phyloP scores from a whole-genome alignment of 2,888 invertebrate species.

The Hyposoter dolosus region DNA sequence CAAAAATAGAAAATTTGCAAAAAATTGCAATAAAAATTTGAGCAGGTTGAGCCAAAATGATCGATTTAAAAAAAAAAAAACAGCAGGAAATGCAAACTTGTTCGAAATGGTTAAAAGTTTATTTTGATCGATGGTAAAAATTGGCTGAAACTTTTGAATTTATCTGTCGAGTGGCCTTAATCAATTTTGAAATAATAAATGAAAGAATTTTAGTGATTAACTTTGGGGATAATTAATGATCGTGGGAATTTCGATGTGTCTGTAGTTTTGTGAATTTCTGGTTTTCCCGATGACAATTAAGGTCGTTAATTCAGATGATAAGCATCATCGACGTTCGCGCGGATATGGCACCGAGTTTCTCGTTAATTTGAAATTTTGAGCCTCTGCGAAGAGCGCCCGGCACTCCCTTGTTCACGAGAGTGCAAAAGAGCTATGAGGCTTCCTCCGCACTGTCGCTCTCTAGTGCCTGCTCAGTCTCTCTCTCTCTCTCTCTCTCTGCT shows the following conservation, averaged over 20 bases:
- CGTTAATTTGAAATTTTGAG: slow-evolving; percentile 55
- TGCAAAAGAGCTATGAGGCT: slow-evolving; percentile 39
- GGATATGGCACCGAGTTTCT: slow-evolving; percentile 47
- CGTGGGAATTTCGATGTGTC: neutral
- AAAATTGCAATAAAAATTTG: neutral
- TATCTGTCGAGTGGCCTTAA: neutral
- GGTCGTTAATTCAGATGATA: slow-evolving; percentile 58
- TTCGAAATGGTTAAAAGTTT: neutral
- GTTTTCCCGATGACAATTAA: slow-evolving; percentile 41
- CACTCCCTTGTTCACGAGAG: slow-evolving; percentile 12
- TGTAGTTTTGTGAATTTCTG: neutral
- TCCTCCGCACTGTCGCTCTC: slow-evolving; percentile 14
- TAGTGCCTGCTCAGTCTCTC: neutral
- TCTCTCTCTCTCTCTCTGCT: slow-evolving; percentile 2
- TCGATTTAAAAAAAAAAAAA: neutral
- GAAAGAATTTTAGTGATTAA: neutral
- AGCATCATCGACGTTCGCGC: slow-evolving; percentile 37
- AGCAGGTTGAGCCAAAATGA: neutral
- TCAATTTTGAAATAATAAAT: neutral
- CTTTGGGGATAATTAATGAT: neutral
- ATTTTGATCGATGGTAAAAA: neutral
- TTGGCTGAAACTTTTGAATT: neutral
- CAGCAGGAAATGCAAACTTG: neutral
- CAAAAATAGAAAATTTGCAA: neutral
- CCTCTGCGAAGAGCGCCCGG: slow-evolving; percentile 3